These are phyloP conservation scores for Pygoscelis antarcticus DNA, from an alignment of 2,113 vertebrate species.

Conservation along the genomic window DNA sequence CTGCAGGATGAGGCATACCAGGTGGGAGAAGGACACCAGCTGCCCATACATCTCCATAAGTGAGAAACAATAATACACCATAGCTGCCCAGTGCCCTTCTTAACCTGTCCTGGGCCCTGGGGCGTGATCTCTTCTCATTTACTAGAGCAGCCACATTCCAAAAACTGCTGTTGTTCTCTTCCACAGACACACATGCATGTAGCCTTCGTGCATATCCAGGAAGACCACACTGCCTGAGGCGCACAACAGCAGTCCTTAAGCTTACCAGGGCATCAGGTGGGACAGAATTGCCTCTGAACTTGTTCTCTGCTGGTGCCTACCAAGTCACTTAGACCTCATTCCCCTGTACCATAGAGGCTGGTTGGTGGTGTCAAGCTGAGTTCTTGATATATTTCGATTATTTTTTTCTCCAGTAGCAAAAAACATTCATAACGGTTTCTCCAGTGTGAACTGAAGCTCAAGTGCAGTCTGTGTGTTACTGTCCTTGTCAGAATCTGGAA, in stretches of 20 bases:
- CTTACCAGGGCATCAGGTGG: background rate
- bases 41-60: background rate
- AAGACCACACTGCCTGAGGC: background rate
- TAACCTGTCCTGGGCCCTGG: background rate
- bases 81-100: background rate
- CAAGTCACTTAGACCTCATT: background rate
- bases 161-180: background rate
- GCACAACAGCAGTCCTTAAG: background rate
- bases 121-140: background rate
- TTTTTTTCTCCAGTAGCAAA: background rate
- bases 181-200: background rate
- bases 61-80: background rate
- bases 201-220: background rate
- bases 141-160: background rate
- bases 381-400: background rate
- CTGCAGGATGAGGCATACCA: constrained; percentile 88
- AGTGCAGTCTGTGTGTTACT: background rate
- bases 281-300: background rate
- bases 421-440: background rate
- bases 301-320: background rate
- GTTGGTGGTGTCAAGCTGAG: background rate
- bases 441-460: background rate
- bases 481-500: background rate
- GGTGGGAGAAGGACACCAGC: constrained; percentile 70
- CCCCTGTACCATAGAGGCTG: background rate